Evolutionary conservation across 2,888 invertebrate genomes (phyloP).

Genomic region (Notocelia uddmanniana): DNA sequence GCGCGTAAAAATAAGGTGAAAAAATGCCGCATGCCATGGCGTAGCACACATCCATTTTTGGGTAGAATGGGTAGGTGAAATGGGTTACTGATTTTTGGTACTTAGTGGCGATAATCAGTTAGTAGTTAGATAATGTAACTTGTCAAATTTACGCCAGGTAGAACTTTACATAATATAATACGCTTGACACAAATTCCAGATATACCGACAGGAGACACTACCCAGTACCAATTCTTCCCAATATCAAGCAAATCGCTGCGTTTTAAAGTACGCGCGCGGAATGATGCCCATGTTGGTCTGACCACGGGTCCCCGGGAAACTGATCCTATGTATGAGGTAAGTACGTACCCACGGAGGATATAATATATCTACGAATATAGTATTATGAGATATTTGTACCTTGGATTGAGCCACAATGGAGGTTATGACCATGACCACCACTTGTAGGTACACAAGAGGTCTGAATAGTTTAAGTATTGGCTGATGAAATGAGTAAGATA

Average conservation of each 20-base stretch:
- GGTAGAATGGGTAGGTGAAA: too few species aligned
- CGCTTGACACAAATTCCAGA: conserved; percentile 7
- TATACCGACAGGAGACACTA: conserved; percentile 5
- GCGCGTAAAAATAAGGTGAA: too few species aligned
- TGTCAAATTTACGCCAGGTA: too few species aligned
- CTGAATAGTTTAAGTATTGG: too few species aligned
- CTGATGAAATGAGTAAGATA: too few species aligned
- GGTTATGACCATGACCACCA: too few species aligned
- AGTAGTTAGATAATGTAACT: neutral
- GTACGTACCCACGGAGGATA: neutral
- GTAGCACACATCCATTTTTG: too few species aligned
- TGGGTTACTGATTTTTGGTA: too few species aligned
- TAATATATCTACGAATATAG: neutral
- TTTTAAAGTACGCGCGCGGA: conserved; percentile 26
- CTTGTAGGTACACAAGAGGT: too few species aligned
- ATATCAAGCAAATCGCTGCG: conserved; percentile 9
- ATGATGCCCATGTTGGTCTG: conserved; percentile 18
- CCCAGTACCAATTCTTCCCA: conserved; percentile 15
- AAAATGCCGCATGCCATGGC: too few species aligned
- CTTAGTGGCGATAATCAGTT: neutral
- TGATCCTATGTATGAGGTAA: conserved; percentile 27
- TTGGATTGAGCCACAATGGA: too few species aligned
- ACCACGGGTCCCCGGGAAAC: conserved; percentile 1
- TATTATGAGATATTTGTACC: too few species aligned
- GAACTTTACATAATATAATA: neutral